Percentiles rank a stretch among this genome's conserved stretches.
These are phyloP conservation scores for Drosophila demipolita DNA, from an alignment of 2,888 invertebrate species.

Conservation along the genomic window DNA sequence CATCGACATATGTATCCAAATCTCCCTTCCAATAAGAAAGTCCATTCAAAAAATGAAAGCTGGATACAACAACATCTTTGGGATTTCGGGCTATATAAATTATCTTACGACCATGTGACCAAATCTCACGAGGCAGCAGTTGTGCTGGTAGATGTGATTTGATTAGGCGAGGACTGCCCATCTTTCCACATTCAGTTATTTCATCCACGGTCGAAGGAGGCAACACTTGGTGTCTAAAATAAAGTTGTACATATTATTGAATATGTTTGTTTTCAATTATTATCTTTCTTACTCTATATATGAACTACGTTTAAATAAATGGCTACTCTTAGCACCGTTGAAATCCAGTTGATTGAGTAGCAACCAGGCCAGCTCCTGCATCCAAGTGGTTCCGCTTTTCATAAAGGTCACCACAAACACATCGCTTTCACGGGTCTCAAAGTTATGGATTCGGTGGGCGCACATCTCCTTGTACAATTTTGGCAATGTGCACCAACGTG, in stretches of 20 bases:
- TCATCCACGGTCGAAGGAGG: not conserved
- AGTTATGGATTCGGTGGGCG: conserved; percentile 34
- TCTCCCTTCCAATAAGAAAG: conserved; percentile 87
- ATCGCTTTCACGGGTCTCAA: conserved; percentile 57
- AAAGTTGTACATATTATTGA: not conserved
- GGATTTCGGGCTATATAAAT: conserved; percentile 94
- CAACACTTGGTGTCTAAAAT: not conserved
- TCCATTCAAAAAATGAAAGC: conserved; percentile 88
- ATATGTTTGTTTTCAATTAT: not conserved
- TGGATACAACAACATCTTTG: conserved; percentile 92
- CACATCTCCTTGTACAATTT: not conserved
- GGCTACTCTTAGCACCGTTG: conserved; percentile 31
- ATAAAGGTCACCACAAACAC: conserved; percentile 61
- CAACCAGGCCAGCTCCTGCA: conserved; percentile 66
- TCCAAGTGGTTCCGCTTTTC: conserved; percentile 71
- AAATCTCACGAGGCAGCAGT: conserved; percentile 60
- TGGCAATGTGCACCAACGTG: conserved; percentile 46
- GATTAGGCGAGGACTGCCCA: conserved; percentile 53
- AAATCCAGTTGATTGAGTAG: conserved; percentile 64
- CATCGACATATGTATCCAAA: conserved; percentile 85
- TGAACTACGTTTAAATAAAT: conserved; percentile 17
- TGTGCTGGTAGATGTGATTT: conserved; percentile 69
- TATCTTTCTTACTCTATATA: conserved; percentile 52
- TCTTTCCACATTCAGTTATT: conserved; percentile 2
- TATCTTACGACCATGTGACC: conserved; percentile 85